Conservation (phyloP, 2,113 vertebrate genomes). For the Mustela lutreola region DNA sequence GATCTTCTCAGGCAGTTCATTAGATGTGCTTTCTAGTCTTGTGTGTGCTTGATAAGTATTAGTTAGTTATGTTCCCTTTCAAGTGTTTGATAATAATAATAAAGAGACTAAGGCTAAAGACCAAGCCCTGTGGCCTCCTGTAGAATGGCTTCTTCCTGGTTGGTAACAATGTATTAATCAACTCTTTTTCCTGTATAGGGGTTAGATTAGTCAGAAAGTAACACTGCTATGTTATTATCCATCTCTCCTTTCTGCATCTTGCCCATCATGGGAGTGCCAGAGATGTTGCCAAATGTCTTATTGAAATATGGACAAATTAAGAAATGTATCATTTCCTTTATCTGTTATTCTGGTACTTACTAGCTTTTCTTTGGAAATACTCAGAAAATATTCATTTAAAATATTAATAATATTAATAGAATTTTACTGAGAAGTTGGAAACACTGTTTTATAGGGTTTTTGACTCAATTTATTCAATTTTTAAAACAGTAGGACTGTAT, state of each 20-base stretch:
- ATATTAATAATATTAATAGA: background rate
- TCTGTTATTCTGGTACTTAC: background rate
- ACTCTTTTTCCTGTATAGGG: background rate
- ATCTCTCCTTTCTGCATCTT: background rate
- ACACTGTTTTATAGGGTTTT: background rate
- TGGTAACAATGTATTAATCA: background rate
- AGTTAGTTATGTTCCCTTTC: background rate
- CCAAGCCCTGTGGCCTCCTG: background rate
- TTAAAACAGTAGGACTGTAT: background rate
- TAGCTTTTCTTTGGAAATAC: slow-evolving; percentile 1
- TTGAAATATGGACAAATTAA: background rate
- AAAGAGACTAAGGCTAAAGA: background rate
- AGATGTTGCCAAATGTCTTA: background rate
- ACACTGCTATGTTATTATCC: background rate
- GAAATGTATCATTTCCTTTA: background rate
- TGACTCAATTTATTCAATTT: background rate
- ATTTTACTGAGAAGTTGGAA: slow-evolving; percentile 12
- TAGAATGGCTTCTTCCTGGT: background rate
- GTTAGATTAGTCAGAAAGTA: background rate
- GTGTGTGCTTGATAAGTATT: background rate
- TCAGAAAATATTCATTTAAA: slow-evolving; percentile 12
- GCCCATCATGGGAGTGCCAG: background rate
- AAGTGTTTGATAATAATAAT: background rate
- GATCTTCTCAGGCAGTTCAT: background rate
- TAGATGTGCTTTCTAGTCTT: background rate